These are phyloP conservation scores for Muscicapa striata DNA, from an alignment of 2,797 vertebrate species.

Conservation along the genomic window DNA sequence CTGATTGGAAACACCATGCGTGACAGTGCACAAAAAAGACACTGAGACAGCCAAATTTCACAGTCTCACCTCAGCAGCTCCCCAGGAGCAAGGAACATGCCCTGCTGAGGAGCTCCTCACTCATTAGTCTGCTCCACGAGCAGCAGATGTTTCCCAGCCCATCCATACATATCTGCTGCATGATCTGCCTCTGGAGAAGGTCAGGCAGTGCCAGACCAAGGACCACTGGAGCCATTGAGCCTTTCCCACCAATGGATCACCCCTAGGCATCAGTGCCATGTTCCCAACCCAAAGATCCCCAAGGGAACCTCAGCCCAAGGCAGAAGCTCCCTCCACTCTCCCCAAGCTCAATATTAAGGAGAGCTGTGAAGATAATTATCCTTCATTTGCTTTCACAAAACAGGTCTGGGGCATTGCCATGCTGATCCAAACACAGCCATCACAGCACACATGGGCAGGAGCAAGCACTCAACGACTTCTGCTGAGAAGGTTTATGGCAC, in stretches of 20 bases:
- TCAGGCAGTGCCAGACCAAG: neutral
- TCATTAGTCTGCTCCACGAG: neutral
- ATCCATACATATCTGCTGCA: accelerated
- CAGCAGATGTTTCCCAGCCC: neutral
- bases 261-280: neutral
- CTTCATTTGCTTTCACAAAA: neutral
- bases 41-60: neutral
- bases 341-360: neutral
- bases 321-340: neutral
- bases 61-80: neutral
- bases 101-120: neutral
- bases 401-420: neutral
- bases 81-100: neutral
- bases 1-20: slow-evolving; percentile 51
- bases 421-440: neutral
- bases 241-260: neutral
- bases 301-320: neutral
- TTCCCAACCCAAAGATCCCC: neutral
- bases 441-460: neutral
- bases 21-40: slow-evolving; percentile 54
- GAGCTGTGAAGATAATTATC: neutral
- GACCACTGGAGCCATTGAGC: neutral
- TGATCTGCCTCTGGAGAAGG: neutral
- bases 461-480: neutral
- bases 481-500: neutral